Evolutionary conservation across 2,888 invertebrate species (phyloP).

Genomic region (Catocala fraxini): DNA sequence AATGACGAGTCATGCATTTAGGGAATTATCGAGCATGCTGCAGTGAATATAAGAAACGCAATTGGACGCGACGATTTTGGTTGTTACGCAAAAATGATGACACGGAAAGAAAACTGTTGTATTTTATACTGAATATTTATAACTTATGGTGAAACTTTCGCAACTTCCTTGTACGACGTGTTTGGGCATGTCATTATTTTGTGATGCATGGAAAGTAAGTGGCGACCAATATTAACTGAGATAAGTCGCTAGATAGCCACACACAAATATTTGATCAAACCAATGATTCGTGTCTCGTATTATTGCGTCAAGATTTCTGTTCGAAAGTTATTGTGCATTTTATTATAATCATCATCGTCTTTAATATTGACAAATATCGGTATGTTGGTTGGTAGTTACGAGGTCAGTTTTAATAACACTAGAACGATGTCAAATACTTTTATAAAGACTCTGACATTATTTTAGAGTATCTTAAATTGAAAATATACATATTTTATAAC

Average conservation of each 20-base stretch:
- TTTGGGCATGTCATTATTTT: constrained; percentile 61
- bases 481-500: not conserved
- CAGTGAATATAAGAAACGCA: constrained; percentile 33
- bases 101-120: constrained; percentile 58
- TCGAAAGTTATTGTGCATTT: constrained; percentile 23
- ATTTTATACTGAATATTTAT: constrained; percentile 67
- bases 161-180: constrained; percentile 64
- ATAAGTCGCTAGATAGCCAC: constrained; percentile 20
- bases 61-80: constrained; percentile 45
- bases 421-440: too few species aligned
- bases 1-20: constrained; percentile 25
- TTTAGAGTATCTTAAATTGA: too few species aligned
- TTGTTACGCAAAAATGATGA: constrained; percentile 50
- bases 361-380: too few species aligned
- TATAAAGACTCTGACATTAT: too few species aligned
- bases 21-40: constrained; percentile 2
- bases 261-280: constrained; percentile 37
- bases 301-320: constrained; percentile 7
- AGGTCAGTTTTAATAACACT: too few species aligned
- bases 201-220: constrained; percentile 44
- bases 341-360: not conserved
- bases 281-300: constrained; percentile 14
- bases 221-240: constrained; percentile 23
- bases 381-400: too few species aligned
- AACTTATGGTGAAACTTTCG: constrained; percentile 63